Conservation (phyloP, 1,140 invertebrate genomes). For the Pogonomyrmex barbatus region DNA sequence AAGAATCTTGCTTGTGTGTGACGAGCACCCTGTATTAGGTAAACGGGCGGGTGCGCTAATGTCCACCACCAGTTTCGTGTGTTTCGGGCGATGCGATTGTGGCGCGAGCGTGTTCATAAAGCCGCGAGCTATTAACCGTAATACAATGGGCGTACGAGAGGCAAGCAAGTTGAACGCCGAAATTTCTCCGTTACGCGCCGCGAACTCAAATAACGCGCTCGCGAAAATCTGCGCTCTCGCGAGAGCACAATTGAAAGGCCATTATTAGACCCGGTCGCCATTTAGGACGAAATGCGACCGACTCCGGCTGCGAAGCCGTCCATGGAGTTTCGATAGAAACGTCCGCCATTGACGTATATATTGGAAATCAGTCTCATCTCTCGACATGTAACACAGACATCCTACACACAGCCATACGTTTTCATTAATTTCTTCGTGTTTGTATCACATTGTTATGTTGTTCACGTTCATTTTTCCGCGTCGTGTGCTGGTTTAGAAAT, state of each 20-base stretch:
- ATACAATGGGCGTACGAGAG: constrained; percentile 61
- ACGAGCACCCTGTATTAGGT: constrained; percentile 27
- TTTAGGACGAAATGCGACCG: constrained; percentile 19
- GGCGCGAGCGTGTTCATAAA: constrained; percentile 64
- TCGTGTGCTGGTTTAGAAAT: not conserved
- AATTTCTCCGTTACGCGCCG: constrained; percentile 57
- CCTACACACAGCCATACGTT: not conserved
- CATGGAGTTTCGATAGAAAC: not conserved
- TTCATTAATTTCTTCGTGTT: not conserved
- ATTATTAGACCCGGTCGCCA: constrained; percentile 54
- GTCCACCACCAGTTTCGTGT: constrained; percentile 15
- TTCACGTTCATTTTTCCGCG: too few species aligned
- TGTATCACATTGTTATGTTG: not conserved
- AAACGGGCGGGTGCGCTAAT: constrained; percentile 46
- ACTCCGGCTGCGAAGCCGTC: constrained; percentile 24
- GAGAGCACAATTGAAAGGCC: constrained; percentile 49
- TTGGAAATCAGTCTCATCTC: not conserved
- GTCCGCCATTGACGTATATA: not conserved
- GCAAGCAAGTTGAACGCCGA: constrained; percentile 44
- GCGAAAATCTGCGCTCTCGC: constrained; percentile 40
- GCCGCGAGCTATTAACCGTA: constrained; percentile 68
- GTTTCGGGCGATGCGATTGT: constrained; percentile 52
- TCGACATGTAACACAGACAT: not conserved
- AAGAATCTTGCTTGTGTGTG: too few species aligned
- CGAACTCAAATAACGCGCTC: constrained; percentile 49